A percentile compares a stretch with the other conserved stretches of the same genome.
These are phyloP conservation scores for Epinephelus malabaricus DNA, from an alignment of 2,797 vertebrate species.

Conservation along the genomic window DNA sequence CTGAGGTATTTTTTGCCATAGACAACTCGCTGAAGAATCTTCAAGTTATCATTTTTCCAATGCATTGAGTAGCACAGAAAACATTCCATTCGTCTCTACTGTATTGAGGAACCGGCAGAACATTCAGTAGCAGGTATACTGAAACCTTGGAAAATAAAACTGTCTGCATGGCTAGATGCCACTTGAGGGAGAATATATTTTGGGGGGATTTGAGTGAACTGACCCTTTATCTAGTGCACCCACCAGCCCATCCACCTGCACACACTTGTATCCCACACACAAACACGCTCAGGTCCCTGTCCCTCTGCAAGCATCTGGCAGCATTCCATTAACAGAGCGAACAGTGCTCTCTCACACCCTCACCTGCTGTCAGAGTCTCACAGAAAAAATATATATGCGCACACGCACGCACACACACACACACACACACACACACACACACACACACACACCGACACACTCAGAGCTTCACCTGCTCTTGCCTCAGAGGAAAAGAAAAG, in stretches of 20 bases:
- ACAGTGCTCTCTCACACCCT: conserved; percentile 60
- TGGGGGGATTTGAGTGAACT: conserved; percentile 12
- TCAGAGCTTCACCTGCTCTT: conserved; percentile 60
- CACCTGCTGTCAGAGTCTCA: conserved; percentile 68
- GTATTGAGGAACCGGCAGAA: conserved; percentile 7
- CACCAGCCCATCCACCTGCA: conserved; percentile 40
- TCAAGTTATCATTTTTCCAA: background rate
- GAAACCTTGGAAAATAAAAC: conserved; percentile 10
- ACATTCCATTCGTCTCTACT: background rate
- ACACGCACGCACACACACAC: conserved; percentile 15
- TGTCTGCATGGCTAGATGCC: background rate
- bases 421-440: conserved; percentile 24
- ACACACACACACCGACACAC: conserved; percentile 8
- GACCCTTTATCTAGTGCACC: conserved; percentile 35
- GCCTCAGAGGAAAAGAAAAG: conserved; percentile 76
- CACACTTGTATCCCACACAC: conserved; percentile 37
- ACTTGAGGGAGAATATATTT: conserved; percentile 1
- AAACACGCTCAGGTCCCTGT: conserved; percentile 50
- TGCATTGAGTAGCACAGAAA: background rate
- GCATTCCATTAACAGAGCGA: conserved; percentile 72
- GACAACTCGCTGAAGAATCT: background rate
- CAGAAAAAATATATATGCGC: conserved; percentile 13
- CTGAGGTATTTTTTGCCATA: background rate
- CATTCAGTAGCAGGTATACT: background rate
- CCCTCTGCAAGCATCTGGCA: conserved; percentile 66